A percentile compares a stretch with the other conserved stretches of the same genome.
phyloP scores from a whole-genome alignment of 2,888 invertebrate species.

The Volucella inanis region DNA sequence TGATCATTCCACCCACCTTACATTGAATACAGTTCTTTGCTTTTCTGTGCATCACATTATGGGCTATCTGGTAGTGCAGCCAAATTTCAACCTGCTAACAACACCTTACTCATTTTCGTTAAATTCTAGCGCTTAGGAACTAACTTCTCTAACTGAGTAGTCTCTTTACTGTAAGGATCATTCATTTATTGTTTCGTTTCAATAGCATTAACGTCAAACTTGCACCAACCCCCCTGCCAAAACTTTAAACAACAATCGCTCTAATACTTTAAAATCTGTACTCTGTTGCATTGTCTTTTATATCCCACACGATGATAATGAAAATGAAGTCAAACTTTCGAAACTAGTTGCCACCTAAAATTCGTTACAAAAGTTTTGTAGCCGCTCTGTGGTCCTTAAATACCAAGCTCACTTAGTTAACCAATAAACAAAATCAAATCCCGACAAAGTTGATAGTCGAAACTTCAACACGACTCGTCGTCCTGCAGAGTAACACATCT shows the following conservation, averaged over 20 bases:
- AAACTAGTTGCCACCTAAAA: slow-evolving; percentile 62
- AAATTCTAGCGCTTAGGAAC: too few relatives aligned
- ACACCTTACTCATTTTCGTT: too few relatives aligned
- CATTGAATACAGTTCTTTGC: too few relatives aligned
- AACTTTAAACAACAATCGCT: slow-evolving; percentile 23
- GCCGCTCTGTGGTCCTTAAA: slow-evolving; percentile 25
- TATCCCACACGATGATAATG: slow-evolving; percentile 39
- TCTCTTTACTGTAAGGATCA: too few relatives aligned
- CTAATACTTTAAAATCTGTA: slow-evolving; percentile 36
- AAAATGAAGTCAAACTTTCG: slow-evolving; percentile 56
- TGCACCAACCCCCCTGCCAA: too few relatives aligned
- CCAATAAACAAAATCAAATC: slow-evolving; percentile 72
- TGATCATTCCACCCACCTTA: too few relatives aligned
- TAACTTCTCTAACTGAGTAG: too few relatives aligned
- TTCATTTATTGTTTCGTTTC: too few relatives aligned
- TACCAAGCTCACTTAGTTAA: slow-evolving; percentile 62
- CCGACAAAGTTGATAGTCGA: slow-evolving; percentile 67
- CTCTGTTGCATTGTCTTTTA: slow-evolving; percentile 36
- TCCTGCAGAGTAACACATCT: slow-evolving; percentile 25
- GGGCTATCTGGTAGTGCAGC: too few relatives aligned
- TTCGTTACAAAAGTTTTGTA: slow-evolving; percentile 43
- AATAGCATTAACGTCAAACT: too few relatives aligned
- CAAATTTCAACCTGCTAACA: too few relatives aligned
- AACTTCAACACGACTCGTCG: slow-evolving; percentile 38
- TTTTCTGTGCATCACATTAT: too few relatives aligned